These are phyloP conservation scores for Lamellibrachia luymesi DNA, from an alignment of 1,140 invertebrate genomes.

Conservation along the genomic window DNA sequence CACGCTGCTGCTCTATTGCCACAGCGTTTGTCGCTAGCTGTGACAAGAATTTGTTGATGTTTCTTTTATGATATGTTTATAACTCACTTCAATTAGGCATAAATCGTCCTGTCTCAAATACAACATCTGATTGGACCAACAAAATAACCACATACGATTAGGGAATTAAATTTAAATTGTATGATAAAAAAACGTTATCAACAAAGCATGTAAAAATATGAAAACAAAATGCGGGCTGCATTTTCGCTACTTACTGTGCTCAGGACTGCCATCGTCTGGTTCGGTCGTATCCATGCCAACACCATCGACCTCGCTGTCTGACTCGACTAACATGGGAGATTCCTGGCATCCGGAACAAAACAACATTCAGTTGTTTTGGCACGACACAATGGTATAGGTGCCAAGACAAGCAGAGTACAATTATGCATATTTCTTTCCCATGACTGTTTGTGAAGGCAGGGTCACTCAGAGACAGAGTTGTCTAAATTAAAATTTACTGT, in stretches of 20 bases:
- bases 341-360: neutral
- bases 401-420: neutral
- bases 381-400: neutral
- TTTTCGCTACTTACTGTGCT: constrained; percentile 2
- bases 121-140: too few species aligned
- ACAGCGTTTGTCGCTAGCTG: neutral
- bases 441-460: neutral
- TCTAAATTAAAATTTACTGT: too few species aligned
- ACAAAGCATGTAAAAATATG: neutral
- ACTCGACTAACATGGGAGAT: neutral
- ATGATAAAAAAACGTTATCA: neutral
- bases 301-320: neutral
- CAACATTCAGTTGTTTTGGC: neutral
- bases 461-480: neutral
- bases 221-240: constrained; percentile 6
- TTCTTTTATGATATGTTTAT: too few species aligned
- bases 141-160: too few species aligned
- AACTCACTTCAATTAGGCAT: too few species aligned
- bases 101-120: too few species aligned
- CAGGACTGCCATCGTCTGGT: neutral
- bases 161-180: too few species aligned
- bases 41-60: neutral
- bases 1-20: neutral
- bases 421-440: neutral
- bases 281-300: neutral